Base-by-base conservation (phyloP, 1,140 invertebrate species). In the Calycopis cecrops region DNA sequence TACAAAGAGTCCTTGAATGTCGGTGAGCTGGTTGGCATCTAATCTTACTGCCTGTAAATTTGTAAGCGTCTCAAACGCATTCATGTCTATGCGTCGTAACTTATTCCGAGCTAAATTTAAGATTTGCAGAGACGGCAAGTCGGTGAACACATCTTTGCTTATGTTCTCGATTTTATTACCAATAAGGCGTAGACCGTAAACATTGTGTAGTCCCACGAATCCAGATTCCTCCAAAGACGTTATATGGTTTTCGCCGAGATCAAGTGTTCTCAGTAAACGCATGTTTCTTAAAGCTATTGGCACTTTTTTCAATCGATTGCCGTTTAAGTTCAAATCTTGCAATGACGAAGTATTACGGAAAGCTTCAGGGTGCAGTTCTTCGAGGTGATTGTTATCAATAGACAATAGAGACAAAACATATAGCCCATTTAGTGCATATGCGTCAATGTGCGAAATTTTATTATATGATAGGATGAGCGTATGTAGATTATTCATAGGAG, bases 81-180 rank as follows among this genome's bases (percentile, higher is more conserved):
- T 94, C 28, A 92, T 92, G 66, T 97, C 95, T 17, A 98, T 91
- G 56, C 90, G 89, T 44, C 92, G 90, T 17, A 98, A 92, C 75
- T 91, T 92, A 89, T 98, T 98, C 58, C 94, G 91, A 9, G 96
- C 95, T 60, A 98, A 89, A 89, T 97, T 97, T 47, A 98, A 88
- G 65, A 97, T 95, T 79, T 96, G 94, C 38, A 98, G 85, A 3
- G 92, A 92, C 11, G 95, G 94, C 57, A 97, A 81, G 63, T 94
- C 91, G n/a, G 91, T 88, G 73, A 98, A 96, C 10, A 93, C 91
- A 28, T 92, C 91, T 73, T 94, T 94, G 28, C 92, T 94, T 47
- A 98, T 91, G 72, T 96, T 96, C 75, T 94, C 93, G 58, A 98
- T 88, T 69, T 93, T 93, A 88, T 98, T 98, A 59, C 95, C 95